Conservation (phyloP, 2,113 vertebrate species). For the Lynx canadensis region DNA sequence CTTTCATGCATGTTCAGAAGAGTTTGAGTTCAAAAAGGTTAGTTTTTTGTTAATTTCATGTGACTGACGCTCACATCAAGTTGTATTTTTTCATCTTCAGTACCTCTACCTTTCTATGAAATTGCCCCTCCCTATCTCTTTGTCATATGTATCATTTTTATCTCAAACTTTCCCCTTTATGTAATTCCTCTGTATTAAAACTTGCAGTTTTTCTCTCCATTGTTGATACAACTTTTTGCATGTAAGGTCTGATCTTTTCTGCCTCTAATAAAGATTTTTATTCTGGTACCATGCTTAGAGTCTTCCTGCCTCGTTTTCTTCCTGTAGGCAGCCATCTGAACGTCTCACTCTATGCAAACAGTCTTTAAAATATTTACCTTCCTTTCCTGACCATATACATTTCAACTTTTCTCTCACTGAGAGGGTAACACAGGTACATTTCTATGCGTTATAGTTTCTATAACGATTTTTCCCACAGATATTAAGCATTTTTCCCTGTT, state of each 20-base stretch:
- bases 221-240: neutral
- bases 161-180: neutral
- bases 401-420: neutral
- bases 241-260: neutral
- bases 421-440: neutral
- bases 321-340: neutral
- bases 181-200: neutral
- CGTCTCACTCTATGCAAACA: neutral
- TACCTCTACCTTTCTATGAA: neutral
- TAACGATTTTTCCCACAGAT: neutral
- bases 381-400: neutral
- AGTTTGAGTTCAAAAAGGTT: neutral
- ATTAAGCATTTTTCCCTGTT: neutral
- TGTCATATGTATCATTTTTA: neutral
- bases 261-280: neutral
- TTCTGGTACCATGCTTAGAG: neutral
- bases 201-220: neutral
- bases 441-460: neutral
- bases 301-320: neutral
- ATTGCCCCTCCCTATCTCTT: neutral
- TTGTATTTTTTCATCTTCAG: conserved; percentile 9
- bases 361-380: neutral
- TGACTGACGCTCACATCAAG: neutral
- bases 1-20: neutral
- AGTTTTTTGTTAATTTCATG: neutral